Conservation (phyloP, 2,797 vertebrate genomes). For the Syngnathus acus region DNA sequence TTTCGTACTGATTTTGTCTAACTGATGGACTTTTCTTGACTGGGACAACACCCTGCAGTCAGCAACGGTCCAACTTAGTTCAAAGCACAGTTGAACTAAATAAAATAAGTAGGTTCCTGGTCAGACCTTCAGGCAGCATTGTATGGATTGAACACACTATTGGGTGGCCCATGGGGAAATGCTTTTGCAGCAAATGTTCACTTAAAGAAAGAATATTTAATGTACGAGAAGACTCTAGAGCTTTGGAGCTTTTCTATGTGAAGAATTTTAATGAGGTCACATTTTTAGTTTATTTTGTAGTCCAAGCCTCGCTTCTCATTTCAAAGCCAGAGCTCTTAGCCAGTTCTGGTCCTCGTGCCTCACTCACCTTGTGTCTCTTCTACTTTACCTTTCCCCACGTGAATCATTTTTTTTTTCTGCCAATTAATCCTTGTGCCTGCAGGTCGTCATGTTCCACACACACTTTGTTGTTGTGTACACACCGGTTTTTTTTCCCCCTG, state of each 20-base stretch:
- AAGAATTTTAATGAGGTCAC: slow-evolving; percentile 6
- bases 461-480: neutral
- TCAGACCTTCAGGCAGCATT: neutral
- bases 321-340: slow-evolving; percentile 1
- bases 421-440: slow-evolving; percentile 5
- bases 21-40: neutral
- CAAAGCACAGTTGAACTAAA: neutral
- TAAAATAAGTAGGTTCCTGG: neutral
- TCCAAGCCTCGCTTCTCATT: neutral
- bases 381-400: slow-evolving; percentile 1
- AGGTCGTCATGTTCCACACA: neutral
- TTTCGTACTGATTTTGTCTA: neutral
- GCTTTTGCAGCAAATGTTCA: slow-evolving; percentile 1
- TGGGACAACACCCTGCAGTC: neutral
- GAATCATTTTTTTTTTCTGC: neutral
- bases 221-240: slow-evolving; percentile 8
- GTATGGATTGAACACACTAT: neutral
- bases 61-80: neutral
- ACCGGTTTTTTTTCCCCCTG: neutral
- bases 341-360: neutral
- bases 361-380: neutral
- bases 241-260: slow-evolving; percentile 11
- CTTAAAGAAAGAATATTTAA: slow-evolving; percentile 8
- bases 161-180: neutral
- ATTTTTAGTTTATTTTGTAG: neutral